Base-by-base conservation (phyloP, 2,888 invertebrate species). In the Eurois occulta region DNA sequence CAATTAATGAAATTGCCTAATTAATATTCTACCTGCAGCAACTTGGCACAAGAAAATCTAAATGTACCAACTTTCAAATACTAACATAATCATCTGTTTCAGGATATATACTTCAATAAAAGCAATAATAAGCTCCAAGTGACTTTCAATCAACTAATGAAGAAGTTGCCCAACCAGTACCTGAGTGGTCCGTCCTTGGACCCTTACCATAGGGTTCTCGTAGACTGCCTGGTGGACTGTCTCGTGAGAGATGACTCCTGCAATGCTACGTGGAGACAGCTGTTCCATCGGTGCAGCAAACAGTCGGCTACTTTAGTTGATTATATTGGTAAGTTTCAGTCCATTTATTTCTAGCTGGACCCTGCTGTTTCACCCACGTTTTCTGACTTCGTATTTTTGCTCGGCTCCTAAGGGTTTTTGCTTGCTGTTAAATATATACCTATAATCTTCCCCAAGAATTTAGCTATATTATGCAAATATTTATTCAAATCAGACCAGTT, bases 181-280 rank as follows among this genome's bases (percentile, higher is more conserved):
- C 91, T 97, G 86, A 92, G 94, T 91, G 91, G 94, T 81, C 69
- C 96, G 93, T 92, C 97, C 92, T 78, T 96, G 73, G 96, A 96
- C 77, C 91, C 94, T 0, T 96, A 95, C 86, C 93, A 96, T 87
- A 94, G 96, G 71, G 97, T 98, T 91, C 94, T 98, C 78, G 95
- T 97, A 68, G 97, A 97, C 71, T 97, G 97, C 84, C 92, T 98
- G 66, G 94, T 97, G 11, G 97, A 97, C 80, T 98, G 98, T 90
- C 94, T 98, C 62, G 92, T 92, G 41, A 94, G 95, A 72, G 98
- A 98, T 86, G 97, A 97, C 81, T 97, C 97, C 0, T 97, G 97
- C 88, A 97, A 98, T 87, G 97, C 97, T 68, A 96, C 97, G 0
- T 98, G 98, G 98, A 97, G 97, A 88, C 97, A 98, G 87, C 93